A percentile compares a stretch with the other conserved stretches of the same genome.
phyloP scores from a whole-genome alignment of 2,888 invertebrate genomes.

The Sceliomorpha sp. region DNA sequence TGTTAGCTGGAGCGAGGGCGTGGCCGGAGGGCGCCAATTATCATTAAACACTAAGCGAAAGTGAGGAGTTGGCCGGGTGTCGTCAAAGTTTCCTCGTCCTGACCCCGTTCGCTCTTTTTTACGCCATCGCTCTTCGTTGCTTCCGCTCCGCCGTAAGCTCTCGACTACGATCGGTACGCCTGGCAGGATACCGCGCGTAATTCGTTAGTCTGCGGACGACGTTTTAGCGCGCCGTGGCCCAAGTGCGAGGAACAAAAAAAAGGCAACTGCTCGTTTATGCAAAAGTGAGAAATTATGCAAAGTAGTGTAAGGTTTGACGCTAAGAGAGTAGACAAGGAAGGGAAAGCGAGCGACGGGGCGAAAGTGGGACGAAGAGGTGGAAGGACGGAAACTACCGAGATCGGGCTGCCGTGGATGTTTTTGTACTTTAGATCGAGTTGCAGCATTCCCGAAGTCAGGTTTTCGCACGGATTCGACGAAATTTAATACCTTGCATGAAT shows the following conservation, averaged over 20 bases:
- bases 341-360: too few species aligned
- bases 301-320: conserved; percentile 55
- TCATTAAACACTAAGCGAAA: conserved; percentile 12
- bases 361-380: too few species aligned
- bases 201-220: conserved; percentile 54
- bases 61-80: conserved; percentile 10
- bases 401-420: too few species aligned
- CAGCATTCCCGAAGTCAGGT: too few species aligned
- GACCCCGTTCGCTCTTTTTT: conserved; percentile 28
- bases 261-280: conserved; percentile 40
- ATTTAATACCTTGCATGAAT: too few species aligned
- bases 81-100: conserved; percentile 25
- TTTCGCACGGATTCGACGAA: too few species aligned
- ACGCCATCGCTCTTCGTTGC: conserved; percentile 37
- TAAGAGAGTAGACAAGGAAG: conserved; percentile 20
- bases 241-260: conserved; percentile 42
- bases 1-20: neutral
- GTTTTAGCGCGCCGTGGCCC: conserved; percentile 42
- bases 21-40: conserved; percentile 10
- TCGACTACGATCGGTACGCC: conserved; percentile 44
- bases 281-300: conserved; percentile 57
- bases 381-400: too few species aligned
- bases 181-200: conserved; percentile 46
- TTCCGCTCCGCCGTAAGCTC: conserved; percentile 39
- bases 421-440: too few species aligned